Conservation (phyloP, 2,888 invertebrate genomes). For the Temnothorax unifasciatus region DNA sequence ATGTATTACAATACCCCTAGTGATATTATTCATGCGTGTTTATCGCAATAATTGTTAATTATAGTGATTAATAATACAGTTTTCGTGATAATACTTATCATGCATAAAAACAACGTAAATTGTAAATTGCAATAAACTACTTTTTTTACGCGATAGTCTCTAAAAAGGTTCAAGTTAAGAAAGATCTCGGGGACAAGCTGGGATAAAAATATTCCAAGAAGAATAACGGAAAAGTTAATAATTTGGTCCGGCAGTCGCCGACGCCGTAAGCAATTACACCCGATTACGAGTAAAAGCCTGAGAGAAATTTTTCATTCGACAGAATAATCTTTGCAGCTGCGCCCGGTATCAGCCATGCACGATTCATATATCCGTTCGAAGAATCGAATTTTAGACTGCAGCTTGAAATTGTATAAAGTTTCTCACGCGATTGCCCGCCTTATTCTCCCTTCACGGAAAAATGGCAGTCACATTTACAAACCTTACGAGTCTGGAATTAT, state of each 20-base stretch:
- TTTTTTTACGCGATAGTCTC: not conserved
- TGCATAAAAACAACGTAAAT: not conserved
- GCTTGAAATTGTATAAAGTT: constrained; percentile 76
- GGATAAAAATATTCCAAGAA: constrained; percentile 4
- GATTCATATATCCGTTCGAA: constrained; percentile 51
- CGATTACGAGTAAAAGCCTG: constrained; percentile 39
- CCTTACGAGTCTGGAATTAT: constrained; percentile 72
- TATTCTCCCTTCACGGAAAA: constrained; percentile 34
- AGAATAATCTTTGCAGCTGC: constrained; percentile 83
- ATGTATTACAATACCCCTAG: not conserved
- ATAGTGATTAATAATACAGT: not conserved
- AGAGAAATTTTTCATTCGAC: constrained; percentile 70
- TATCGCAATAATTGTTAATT: constrained; percentile 21
- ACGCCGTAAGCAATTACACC: constrained; percentile 63
- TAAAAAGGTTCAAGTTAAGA: not conserved
- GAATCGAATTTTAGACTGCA: constrained; percentile 69
- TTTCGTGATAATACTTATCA: not conserved
- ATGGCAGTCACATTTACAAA: constrained; percentile 67
- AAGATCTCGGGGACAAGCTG: not conserved
- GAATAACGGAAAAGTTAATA: constrained; percentile 28
- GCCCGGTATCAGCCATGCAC: constrained; percentile 80
- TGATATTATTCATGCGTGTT: not conserved
- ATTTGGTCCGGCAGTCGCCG: constrained; percentile 55
- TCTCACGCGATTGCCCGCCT: constrained; percentile 52
- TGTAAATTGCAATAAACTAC: not conserved